These are phyloP conservation scores for Drosophila willistoni DNA, from an alignment of 1,140 invertebrate species.

Conservation along the genomic window DNA sequence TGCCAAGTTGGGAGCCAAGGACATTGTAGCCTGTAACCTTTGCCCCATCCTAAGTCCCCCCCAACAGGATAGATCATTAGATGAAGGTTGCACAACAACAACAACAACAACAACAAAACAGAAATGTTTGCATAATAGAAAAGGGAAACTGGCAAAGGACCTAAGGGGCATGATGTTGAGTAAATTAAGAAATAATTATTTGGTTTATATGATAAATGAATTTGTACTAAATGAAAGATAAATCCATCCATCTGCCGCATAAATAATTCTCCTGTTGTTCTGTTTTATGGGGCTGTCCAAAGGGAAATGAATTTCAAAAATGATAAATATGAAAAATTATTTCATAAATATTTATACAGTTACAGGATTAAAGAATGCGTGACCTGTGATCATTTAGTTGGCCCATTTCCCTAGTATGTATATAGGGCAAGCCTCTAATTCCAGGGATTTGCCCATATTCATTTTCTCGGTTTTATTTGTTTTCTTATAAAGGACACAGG, in stretches of 20 bases:
- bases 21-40: constrained; percentile 37
- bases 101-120: constrained; percentile 1
- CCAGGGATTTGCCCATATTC: neutral
- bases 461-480: neutral
- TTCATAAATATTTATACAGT: neutral
- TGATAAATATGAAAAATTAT: no score
- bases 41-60: neutral
- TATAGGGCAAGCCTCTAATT: neutral
- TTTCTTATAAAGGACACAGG: neutral
- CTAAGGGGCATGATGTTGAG: constrained; percentile 23
- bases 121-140: constrained; percentile 20
- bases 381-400: constrained; percentile 33
- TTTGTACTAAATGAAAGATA: constrained; percentile 19
- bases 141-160: neutral
- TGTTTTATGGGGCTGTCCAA: no score
- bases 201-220: constrained; percentile 1
- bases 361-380: constrained; percentile 31
- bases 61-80: constrained; percentile 29
- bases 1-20: constrained; percentile 46
- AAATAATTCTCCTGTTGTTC: no score
- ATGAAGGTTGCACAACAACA: constrained; percentile 20
- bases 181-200: constrained; percentile 33
- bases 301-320: no score
- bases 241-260: no score
- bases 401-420: neutral